Evolutionary conservation across 2,888 invertebrate genomes (phyloP).

Genomic region (Oscheius sp.): DNA sequence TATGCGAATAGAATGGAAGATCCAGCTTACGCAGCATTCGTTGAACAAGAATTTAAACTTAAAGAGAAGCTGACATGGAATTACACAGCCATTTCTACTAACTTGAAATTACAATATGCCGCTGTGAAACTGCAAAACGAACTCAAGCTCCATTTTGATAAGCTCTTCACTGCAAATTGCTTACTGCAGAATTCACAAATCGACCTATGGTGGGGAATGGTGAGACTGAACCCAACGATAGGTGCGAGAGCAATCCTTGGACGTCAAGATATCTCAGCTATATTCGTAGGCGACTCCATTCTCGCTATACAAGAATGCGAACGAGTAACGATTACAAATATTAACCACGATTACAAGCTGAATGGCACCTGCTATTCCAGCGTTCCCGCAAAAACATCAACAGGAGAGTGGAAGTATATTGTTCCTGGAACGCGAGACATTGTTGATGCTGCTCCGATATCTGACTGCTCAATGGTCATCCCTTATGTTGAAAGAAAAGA

Average conservation of each 20-base stretch:
- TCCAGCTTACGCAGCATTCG: no score
- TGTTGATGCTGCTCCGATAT: not conserved
- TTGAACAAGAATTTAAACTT: no score
- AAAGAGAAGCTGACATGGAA: no score
- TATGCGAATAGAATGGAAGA: no score
- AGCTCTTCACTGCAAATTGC: no score
- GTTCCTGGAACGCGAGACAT: not conserved
- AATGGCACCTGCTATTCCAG: slow-evolving; percentile 26
- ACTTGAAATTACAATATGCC: no score
- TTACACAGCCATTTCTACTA: no score
- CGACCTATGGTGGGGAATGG: slow-evolving; percentile 12
- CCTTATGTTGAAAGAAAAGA: not conserved
- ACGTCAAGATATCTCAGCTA: slow-evolving; percentile 31
- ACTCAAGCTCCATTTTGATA: no score
- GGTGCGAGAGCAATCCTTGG: slow-evolving; percentile 31
- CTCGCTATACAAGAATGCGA: slow-evolving; percentile 18
- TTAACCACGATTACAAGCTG: slow-evolving; percentile 18
- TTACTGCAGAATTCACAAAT: no score
- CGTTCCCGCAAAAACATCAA: slow-evolving; percentile 14
- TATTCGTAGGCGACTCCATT: slow-evolving; percentile 24
- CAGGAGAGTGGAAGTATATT: not conserved
- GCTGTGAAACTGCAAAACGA: no score
- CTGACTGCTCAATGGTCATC: not conserved
- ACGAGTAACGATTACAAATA: not conserved
- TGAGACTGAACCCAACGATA: slow-evolving; percentile 33